A percentile compares a stretch with the other conserved stretches of the same genome.
Evolutionary conservation across 2,113 vertebrate genomes (phyloP).

Genomic region (Tricholaema leucomelas): DNA sequence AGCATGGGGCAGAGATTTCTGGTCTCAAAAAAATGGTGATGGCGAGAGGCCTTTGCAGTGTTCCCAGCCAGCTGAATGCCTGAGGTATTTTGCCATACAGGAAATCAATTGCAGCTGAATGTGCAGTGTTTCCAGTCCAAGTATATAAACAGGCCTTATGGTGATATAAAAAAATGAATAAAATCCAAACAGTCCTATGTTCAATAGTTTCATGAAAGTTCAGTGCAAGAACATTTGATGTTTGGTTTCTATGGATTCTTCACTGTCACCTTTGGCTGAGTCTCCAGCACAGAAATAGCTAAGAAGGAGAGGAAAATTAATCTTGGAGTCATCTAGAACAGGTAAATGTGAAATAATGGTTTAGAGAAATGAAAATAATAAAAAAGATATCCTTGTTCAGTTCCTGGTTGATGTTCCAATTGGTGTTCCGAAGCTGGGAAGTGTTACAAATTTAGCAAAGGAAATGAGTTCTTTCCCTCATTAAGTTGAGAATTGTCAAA

Average conservation of each 20-base stretch:
- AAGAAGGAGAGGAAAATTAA: neutral
- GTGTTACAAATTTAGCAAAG: neutral
- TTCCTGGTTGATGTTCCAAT: neutral
- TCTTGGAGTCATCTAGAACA: neutral
- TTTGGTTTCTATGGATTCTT: constrained; percentile 8
- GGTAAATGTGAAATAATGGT: neutral
- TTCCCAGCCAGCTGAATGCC: constrained; percentile 70
- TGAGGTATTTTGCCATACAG: constrained; percentile 71
- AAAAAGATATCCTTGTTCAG: neutral
- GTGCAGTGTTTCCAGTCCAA: constrained; percentile 49
- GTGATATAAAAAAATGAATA: neutral
- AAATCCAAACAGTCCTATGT: neutral
- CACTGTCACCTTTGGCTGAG: neutral
- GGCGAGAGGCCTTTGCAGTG: constrained; percentile 35
- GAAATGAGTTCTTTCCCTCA: neutral
- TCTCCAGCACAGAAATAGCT: neutral
- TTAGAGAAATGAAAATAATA: constrained; percentile 5
- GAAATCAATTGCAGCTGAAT: constrained; percentile 77
- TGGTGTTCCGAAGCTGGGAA: neutral
- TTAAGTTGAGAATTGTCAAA: neutral
- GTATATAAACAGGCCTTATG: constrained; percentile 50
- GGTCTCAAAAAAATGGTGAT: constrained; percentile 33
- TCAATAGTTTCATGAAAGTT: constrained; percentile 37
- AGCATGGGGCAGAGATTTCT: constrained; percentile 44
- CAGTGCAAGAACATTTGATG: neutral